Conservation (phyloP, 2,113 vertebrate species). For the Sigmodon hispidus region DNA sequence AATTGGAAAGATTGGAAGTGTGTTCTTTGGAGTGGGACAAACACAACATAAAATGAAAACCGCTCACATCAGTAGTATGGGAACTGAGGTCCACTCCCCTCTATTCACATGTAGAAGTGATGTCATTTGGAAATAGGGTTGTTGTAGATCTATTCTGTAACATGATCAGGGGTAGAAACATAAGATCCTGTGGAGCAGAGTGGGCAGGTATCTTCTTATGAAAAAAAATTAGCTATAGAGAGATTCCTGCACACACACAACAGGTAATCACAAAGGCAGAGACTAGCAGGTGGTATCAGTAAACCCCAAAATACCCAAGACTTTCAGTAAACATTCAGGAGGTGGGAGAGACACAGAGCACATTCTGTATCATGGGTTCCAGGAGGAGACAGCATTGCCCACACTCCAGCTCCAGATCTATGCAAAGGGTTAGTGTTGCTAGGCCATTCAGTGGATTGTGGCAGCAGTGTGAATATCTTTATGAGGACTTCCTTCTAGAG, state of each 20-base stretch:
- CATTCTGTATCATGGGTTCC: neutral
- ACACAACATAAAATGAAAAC: conserved; percentile 46
- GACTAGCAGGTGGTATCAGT: neutral
- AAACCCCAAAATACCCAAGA: neutral
- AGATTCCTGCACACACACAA: neutral
- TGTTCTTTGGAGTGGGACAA: conserved; percentile 32
- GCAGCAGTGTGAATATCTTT: neutral
- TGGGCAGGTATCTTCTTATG: neutral
- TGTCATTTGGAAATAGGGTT: neutral
- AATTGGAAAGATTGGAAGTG: conserved; percentile 70
- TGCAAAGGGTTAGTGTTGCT: neutral
- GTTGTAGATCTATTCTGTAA: neutral
- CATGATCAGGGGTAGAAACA: neutral
- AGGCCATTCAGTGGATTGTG: neutral
- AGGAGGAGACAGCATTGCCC: neutral
- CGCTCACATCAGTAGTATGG: neutral
- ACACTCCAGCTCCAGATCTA: neutral
- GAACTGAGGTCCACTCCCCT: neutral
- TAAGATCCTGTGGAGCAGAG: neutral
- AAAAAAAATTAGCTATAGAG: neutral
- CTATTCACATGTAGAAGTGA: neutral
- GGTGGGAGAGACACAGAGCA: neutral
- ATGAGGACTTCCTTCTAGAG: neutral
- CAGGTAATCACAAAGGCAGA: neutral
- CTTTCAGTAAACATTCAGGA: neutral